Evolutionary conservation across 2,888 invertebrate genomes (phyloP).

Genomic region (Drosophila glabriapex): DNA sequence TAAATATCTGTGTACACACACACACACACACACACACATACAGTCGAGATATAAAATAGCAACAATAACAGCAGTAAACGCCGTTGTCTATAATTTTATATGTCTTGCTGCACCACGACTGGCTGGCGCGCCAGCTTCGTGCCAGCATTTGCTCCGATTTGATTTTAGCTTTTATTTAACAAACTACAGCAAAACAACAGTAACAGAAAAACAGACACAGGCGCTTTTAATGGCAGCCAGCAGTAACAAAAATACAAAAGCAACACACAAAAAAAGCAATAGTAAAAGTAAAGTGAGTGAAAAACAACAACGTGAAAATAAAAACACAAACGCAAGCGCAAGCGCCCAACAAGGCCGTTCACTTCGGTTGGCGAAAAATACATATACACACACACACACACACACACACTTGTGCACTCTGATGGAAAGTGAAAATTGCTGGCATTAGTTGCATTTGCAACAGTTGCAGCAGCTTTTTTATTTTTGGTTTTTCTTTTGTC

Average conservation of each 20-base stretch:
- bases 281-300: slow-evolving; percentile 76
- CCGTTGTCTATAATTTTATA: slow-evolving; percentile 77
- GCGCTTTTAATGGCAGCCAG: slow-evolving; percentile 62
- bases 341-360: slow-evolving; percentile 83
- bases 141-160: slow-evolving; percentile 78
- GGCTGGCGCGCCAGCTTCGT: slow-evolving; percentile 59
- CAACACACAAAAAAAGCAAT: slow-evolving; percentile 41
- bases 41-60: slow-evolving; percentile 53
- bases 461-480: slow-evolving; percentile 44
- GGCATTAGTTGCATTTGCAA: slow-evolving; percentile 58
- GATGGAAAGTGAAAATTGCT: slow-evolving; percentile 80
- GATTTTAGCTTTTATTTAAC: slow-evolving; percentile 78
- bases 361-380: slow-evolving; percentile 67
- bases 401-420: slow-evolving; percentile 6
- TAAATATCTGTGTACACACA: slow-evolving; percentile 64
- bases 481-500: slow-evolving; percentile 36
- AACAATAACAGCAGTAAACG: slow-evolving; percentile 50
- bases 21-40: slow-evolving; percentile 20
- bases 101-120: slow-evolving; percentile 74
- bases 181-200: slow-evolving; percentile 53
- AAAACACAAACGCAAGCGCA: slow-evolving; percentile 69
- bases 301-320: slow-evolving; percentile 45
- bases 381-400: slow-evolving; percentile 21
- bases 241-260: slow-evolving; percentile 37
- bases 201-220: slow-evolving; percentile 40